Evolutionary conservation across 2,888 invertebrate genomes (phyloP).

Genomic region (Periphyllus acericola): DNA sequence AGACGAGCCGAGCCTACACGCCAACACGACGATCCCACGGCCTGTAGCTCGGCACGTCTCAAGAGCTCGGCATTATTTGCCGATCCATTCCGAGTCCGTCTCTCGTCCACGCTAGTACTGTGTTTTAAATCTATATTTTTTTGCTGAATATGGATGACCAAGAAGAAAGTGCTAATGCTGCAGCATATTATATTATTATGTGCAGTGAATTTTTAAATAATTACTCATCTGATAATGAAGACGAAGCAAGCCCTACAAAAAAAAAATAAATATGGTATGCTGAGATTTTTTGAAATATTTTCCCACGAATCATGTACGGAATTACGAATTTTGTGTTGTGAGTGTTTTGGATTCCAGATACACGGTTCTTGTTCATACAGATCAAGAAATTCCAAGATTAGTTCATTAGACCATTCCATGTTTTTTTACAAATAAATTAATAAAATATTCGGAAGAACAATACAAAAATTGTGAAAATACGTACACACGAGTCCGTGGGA

Average conservation of each 20-base stretch:
- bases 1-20: too few species aligned
- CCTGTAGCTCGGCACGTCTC: not conserved
- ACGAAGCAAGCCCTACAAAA: too few species aligned
- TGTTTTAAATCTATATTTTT: not conserved
- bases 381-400: not conserved
- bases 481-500: too few species aligned
- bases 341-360: not conserved
- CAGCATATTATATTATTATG: too few species aligned
- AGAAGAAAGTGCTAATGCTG: not conserved
- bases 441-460: not conserved
- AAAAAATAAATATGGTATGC: not conserved
- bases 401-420: not conserved
- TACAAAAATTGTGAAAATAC: too few species aligned
- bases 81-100: conserved; percentile 22
- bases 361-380: not conserved
- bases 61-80: not conserved
- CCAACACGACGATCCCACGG: too few species aligned
- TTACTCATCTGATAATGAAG: too few species aligned
- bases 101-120: not conserved
- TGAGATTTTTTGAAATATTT: conserved; percentile 21
- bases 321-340: conserved; percentile 4
- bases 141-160: not conserved
- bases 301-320: conserved; percentile 13
- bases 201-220: too few species aligned
- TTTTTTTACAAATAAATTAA: not conserved